Evolutionary conservation across 2,888 invertebrate species (phyloP), one percentile per base, ranked within the genome.

Genomic region (Leistus spinibarbis): DNA sequence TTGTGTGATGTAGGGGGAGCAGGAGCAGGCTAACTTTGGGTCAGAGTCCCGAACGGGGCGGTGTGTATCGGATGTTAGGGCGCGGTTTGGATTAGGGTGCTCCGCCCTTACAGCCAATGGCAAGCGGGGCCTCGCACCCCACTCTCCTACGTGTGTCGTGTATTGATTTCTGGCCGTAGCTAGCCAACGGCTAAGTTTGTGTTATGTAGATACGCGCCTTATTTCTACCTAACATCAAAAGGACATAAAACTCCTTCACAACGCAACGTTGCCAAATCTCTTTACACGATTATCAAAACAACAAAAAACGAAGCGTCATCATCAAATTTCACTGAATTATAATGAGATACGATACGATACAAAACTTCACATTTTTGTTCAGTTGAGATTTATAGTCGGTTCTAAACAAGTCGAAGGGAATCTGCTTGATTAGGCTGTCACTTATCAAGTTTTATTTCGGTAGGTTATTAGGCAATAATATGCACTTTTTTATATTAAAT

Each of bases 181-280:
- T 73, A 73, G 73, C 73, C 73, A 73, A 73, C 73, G 73, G 73
- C 73, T 73, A 73, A 60, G 67, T 63, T n/a, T 20, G 16, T 16
- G 40, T n/a, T n/a, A n/a, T n/a, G n/a, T n/a, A n/a, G 40, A 13
- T 10, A 40, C 10, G 40, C 10, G 40, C n/a, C n/a, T 40, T 40
- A 40, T 40, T 40, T 13, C 40, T 40, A 40, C 40, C 40, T 40
- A 40, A 40, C 4, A 40, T 40, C 40, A 40, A 40, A 40, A 40
- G 40, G 40, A 40, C 40, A n/a, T n/a, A n/a, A n/a, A n/a, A n/a
- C n/a, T n/a, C n/a, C n/a, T n/a, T n/a, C n/a, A n/a, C n/a, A 7
- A 7, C 53, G 53, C 53, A 19, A 19, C 60, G 17, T 22, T 60
- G 22, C 60, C 60, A 60, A 19, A n/a, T n/a, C n/a, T n/a, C n/a